Conservation (phyloP, 2,888 invertebrate genomes). For the Agonopterix subpropinquella region DNA sequence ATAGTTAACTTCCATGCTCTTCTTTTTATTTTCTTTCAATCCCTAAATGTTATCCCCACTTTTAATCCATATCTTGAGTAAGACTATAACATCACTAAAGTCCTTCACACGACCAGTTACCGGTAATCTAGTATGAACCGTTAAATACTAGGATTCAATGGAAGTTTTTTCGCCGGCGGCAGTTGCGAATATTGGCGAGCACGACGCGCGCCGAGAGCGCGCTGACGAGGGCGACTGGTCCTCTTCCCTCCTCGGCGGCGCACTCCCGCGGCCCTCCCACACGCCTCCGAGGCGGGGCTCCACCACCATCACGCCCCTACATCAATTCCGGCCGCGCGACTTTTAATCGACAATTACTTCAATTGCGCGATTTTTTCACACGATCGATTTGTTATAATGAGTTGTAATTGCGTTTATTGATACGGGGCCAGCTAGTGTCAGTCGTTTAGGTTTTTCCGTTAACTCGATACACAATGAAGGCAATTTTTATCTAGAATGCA, state of each 20-base stretch:
- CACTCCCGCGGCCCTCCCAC: conserved; percentile 57
- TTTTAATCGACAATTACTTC: conserved; percentile 37
- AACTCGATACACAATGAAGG: conserved; percentile 18
- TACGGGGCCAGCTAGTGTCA: conserved; percentile 20
- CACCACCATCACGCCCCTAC: conserved; percentile 34
- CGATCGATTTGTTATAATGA: conserved; percentile 60
- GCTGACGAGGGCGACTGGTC: conserved; percentile 61
- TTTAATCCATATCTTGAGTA: too few relatives aligned
- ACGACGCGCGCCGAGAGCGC: conserved; percentile 60
- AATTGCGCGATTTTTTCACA: conserved; percentile 44
- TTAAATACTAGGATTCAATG: not conserved
- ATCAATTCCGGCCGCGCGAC: conserved; percentile 28
- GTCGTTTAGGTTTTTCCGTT: conserved; percentile 19
- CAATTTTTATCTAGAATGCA: conserved; percentile 12
- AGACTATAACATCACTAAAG: too few relatives aligned
- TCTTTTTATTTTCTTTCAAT: too few relatives aligned
- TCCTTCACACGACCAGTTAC: too few relatives aligned
- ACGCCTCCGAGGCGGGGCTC: conserved; percentile 57
- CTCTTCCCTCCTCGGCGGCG: conserved; percentile 54
- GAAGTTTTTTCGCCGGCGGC: conserved; percentile 4
- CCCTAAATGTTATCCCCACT: not conserved
- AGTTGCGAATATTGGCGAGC: conserved; percentile 21
- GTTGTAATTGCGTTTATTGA: conserved; percentile 63
- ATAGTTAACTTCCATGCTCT: too few relatives aligned
- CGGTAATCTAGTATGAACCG: not conserved